phyloP scores from a whole-genome alignment of 1,140 invertebrate genomes.

The Anagrus nilaparvatae region DNA sequence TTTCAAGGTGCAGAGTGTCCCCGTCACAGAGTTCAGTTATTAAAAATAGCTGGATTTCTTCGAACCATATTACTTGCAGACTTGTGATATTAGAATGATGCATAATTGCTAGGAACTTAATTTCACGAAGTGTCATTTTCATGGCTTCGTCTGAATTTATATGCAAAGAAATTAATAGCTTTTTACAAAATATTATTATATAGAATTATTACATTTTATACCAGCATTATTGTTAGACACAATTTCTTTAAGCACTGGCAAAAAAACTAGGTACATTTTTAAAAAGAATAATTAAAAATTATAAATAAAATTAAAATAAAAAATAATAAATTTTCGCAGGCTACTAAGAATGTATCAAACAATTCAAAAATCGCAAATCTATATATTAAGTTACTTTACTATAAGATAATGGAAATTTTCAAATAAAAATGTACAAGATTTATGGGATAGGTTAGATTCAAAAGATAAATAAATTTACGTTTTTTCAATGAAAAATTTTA shows the following conservation, averaged over 20 bases:
- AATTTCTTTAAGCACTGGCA: conserved; percentile 43
- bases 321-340: conserved; percentile 33
- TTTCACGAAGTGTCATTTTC: no score
- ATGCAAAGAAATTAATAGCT: no score
- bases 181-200: no score
- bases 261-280: conserved; percentile 55
- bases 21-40: no score
- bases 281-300: no score
- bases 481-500: conserved; percentile 54
- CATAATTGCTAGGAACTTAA: no score
- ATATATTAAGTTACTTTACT: conserved; percentile 62
- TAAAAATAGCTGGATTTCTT: no score
- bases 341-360: conserved; percentile 63
- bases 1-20: no score
- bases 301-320: no score
- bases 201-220: conserved; percentile 49
- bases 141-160: no score
- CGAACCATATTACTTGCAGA: no score
- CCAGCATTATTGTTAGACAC: conserved; percentile 53
- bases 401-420: conserved; percentile 59
- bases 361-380: conserved; percentile 61
- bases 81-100: no score
- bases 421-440: conserved; percentile 48
- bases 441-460: conserved; percentile 46
- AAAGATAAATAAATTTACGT: conserved; percentile 55